Evolutionary conservation across 2,113 vertebrate species (phyloP).

Genomic region (Nyctibius bracteatus): DNA sequence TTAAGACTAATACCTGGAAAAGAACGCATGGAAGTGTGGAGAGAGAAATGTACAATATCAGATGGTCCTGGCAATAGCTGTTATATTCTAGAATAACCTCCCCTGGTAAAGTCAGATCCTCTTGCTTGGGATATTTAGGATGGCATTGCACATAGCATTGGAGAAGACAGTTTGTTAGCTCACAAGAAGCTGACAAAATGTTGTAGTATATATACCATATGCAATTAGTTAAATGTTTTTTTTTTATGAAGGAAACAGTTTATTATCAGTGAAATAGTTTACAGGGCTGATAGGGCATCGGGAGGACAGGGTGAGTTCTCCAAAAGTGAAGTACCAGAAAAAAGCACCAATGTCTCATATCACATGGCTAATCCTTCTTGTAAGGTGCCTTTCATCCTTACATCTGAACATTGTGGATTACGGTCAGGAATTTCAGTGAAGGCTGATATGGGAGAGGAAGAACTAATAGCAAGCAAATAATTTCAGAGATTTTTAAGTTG

Average conservation of each 20-base stretch:
- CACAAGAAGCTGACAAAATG: neutral
- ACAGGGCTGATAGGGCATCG: neutral
- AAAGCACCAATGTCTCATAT: neutral
- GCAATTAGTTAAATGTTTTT: neutral
- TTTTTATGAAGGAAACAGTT: neutral
- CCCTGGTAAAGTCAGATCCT: neutral
- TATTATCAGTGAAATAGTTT: neutral
- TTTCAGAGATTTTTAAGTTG: slow-evolving; percentile 57
- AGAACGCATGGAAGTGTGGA: neutral
- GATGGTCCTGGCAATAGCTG: neutral
- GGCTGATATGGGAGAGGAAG: neutral
- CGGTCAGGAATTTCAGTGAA: neutral
- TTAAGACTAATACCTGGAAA: neutral
- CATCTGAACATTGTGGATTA: neutral
- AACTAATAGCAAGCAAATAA: slow-evolving; percentile 18
- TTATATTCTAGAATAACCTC: neutral
- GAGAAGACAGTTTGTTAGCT: neutral
- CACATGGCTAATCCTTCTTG: neutral
- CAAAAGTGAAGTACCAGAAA: neutral
- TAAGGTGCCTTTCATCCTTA: neutral
- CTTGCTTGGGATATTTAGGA: neutral
- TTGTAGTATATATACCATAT: neutral
- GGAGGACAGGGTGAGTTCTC: neutral
- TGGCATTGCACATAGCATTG: neutral
- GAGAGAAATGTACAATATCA: neutral